Evolutionary conservation across 2,888 invertebrate genomes (phyloP).

Genomic region (Argynnis bischoffii): DNA sequence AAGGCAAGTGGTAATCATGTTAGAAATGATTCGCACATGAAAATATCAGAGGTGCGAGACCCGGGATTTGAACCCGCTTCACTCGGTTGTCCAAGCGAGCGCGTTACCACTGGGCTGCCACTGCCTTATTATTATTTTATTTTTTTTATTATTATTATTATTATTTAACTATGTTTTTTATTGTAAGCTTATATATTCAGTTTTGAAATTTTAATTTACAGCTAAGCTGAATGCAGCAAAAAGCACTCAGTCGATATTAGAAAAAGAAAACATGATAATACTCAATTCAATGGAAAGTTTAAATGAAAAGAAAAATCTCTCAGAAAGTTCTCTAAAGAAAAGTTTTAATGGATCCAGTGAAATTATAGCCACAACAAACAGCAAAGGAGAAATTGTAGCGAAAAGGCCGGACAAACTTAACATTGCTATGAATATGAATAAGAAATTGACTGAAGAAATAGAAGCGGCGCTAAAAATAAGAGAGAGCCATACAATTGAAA

Average conservation of each 20-base stretch:
- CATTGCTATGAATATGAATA: conserved; percentile 75
- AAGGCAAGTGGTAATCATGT: too few relatives aligned
- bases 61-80: too few relatives aligned
- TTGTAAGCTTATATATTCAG: background rate
- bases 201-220: conserved; percentile 47
- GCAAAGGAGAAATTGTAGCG: conserved; percentile 73
- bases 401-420: conserved; percentile 78
- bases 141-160: too few relatives aligned
- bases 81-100: too few relatives aligned
- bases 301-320: conserved; percentile 68
- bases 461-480: conserved; percentile 69
- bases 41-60: too few relatives aligned
- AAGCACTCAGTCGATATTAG: conserved; percentile 73
- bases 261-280: conserved; percentile 73
- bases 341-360: conserved; percentile 69
- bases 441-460: conserved; percentile 76
- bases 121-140: too few relatives aligned
- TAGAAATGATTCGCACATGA: too few relatives aligned
- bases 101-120: too few relatives aligned
- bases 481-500: conserved; percentile 69
- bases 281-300: conserved; percentile 71
- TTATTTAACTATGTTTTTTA: background rate
- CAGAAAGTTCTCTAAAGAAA: conserved; percentile 67
- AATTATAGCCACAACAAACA: conserved; percentile 77
- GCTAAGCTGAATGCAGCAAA: conserved; percentile 73